phyloP scores from a whole-genome alignment of 2,888 invertebrate species.

The Pyrgus malvae region DNA sequence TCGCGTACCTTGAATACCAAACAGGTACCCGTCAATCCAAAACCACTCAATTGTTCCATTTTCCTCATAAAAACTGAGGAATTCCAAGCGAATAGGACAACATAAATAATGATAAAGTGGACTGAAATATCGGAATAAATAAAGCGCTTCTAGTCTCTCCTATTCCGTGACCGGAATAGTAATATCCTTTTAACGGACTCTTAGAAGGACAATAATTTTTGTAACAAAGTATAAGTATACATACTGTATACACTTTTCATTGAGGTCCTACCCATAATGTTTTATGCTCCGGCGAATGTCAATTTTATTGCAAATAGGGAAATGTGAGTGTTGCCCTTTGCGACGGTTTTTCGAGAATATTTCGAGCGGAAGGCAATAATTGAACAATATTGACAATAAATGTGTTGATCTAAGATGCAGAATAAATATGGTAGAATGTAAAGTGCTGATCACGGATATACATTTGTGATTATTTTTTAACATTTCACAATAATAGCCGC shows the following conservation, averaged over 20 bases:
- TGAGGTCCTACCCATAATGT: constrained; percentile 17
- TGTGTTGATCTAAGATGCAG: too few relatives aligned
- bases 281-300: constrained; percentile 14
- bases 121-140: constrained; percentile 16
- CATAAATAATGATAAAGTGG: constrained; percentile 25
- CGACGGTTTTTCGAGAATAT: background rate
- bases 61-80: constrained; percentile 10
- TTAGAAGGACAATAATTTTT: constrained; percentile 41
- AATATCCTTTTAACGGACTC: constrained; percentile 62
- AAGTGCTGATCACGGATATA: too few relatives aligned
- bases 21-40: constrained; percentile 19
- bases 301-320: constrained; percentile 10
- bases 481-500: too few relatives aligned
- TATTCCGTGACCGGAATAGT: constrained; percentile 52
- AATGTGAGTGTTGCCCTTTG: constrained; percentile 5
- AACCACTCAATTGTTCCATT: constrained; percentile 13
- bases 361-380: too few relatives aligned
- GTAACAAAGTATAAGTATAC: constrained; percentile 5
- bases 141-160: constrained; percentile 28
- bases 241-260: too few relatives aligned
- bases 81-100: constrained; percentile 17
- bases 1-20: constrained; percentile 10
- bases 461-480: too few relatives aligned
- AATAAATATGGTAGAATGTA: too few relatives aligned
- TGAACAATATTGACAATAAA: too few relatives aligned